Base-by-base conservation (phyloP, 2,113 vertebrate genomes). In the Phyllostomus discolor region DNA sequence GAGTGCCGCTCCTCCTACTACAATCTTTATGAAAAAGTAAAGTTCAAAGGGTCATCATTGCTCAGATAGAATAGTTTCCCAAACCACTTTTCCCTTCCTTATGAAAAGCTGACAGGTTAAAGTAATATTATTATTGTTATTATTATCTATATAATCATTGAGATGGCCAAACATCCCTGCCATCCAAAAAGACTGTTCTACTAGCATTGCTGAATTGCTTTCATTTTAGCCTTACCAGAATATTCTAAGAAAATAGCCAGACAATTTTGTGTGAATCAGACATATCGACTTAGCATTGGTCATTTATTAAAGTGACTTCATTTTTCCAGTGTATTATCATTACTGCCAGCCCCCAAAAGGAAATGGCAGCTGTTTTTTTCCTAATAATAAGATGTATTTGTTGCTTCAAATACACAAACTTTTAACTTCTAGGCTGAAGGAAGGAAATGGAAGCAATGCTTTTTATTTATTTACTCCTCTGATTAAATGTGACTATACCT, bases 251-350 rank as follows among this genome's bases (percentile, higher is more conserved):
- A 64, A 64, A 62, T 82, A 80, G 57, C 41, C 50, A 4, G 67
- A 52, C 84, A 57, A 59, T 86, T 48, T 67, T 81, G 17, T 83
- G 79, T 89, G 91, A 90, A 66, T 59, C 43, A 90, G 35, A 85
- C 43, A 22, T 72, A 52, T 67, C 10, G 75, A 3, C 35, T 85
- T 86, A 85, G 28, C 80, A 19, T 43, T 73, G 19, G 16, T 73
- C 85, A 52, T 59, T 81, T 89, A 67, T 67, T 43, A n/a, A 67
- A 62, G 20, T 54, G 50, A 43, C 38, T 93, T 92, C 1, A 11
- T 95, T 73, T 94, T 96, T 92, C 81, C 46, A 87, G 26, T 7
- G 7, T 48, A 31, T 72, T 95, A 28, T 80, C 87, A 76, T 81
- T 91, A 75, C 57, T 92, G n/a, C 16, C 11, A 24, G 15, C 10